Evolutionary conservation across 2,797 vertebrate species (phyloP), one percentile per base, ranked within the genome.

Genomic region (Tragelaphus eurycerus): DNA sequence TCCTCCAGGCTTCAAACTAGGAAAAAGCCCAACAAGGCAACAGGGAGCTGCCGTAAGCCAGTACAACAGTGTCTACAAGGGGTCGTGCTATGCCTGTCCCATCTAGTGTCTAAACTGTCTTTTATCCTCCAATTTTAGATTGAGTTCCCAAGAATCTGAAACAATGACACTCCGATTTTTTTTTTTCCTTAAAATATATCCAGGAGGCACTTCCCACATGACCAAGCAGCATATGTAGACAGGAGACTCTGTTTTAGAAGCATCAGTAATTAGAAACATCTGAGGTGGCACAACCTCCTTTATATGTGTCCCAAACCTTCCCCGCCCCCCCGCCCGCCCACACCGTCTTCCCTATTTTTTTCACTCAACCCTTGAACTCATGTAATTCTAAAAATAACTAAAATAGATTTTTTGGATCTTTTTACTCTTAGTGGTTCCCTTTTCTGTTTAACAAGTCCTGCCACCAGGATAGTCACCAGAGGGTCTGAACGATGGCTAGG

Each of bases 361-460:
- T 48, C 60, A 67, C 55, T 84, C 60, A 38, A 29, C 34, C 29
- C 27, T 94, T 91, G 62, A 96, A 93, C 19, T 85, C 93, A 89
- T 6, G 19, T 74, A 91, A 67, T 85, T 97, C 90, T 93, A 90
- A 85, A 96, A 98, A 38, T 87, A 86, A 92, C 78, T 95, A 78
- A 96, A 97, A 95, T 59, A 82, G 62, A 85, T 59, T 85, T 59
- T 93, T 67, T 88, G 38, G 59, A 50, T 89, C 57, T 64, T 94
- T 94, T 95, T 92, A 92, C 29, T 62, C 27, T 83, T 52, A 95
- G 89, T 67, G 64, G 59, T 19, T 96, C 59, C 87, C 57, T 59
- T 91, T 91, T 85, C 48, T 29, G 50, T 90, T 90, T 90, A 88
- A 82, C n/a, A 94, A 92, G 74, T 92, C 29, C n/a, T 52, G 50